phyloP scores from a whole-genome alignment of 2,888 invertebrate genomes.

The Xestia rhomboidea region DNA sequence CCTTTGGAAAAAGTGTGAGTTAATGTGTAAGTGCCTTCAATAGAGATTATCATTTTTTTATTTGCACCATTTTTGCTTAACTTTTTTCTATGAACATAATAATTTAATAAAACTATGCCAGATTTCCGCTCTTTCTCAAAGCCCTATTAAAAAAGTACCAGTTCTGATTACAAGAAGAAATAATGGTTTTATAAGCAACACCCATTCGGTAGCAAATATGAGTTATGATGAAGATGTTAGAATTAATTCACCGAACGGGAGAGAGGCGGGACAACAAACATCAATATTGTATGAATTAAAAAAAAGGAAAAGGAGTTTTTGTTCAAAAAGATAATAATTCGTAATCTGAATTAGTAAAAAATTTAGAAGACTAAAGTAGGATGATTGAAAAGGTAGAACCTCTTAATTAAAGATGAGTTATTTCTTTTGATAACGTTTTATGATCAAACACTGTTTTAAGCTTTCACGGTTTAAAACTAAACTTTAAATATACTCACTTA shows the following conservation, averaged over 20 bases:
- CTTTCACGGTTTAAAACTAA: too few species aligned
- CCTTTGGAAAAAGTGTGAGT: too few species aligned
- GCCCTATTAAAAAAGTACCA: not conserved
- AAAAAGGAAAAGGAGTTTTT: conserved; percentile 65
- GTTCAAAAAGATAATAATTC: conserved; percentile 64
- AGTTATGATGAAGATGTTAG: conserved; percentile 80
- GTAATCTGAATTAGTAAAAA: conserved; percentile 70
- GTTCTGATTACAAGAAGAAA: conserved; percentile 72
- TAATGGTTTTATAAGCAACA: conserved; percentile 80
- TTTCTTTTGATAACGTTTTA: conserved; percentile 70
- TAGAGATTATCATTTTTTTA: too few species aligned
- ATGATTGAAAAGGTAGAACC: conserved; percentile 72
- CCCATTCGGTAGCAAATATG: conserved; percentile 83
- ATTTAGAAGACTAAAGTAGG: conserved; percentile 65
- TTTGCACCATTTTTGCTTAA: too few species aligned
- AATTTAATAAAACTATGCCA: not conserved
- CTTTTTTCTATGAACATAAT: not conserved
- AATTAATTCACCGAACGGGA: conserved; percentile 78
- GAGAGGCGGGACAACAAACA: conserved; percentile 75
- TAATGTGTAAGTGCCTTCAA: too few species aligned
- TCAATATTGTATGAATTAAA: conserved; percentile 75
- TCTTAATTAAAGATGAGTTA: conserved; percentile 79
- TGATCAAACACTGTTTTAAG: too few species aligned
- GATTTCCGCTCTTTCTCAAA: not conserved
- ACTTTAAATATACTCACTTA: too few species aligned